These are phyloP conservation scores for Sesamia nonagrioides DNA, from an alignment of 1,140 invertebrate genomes.

Conservation along the genomic window DNA sequence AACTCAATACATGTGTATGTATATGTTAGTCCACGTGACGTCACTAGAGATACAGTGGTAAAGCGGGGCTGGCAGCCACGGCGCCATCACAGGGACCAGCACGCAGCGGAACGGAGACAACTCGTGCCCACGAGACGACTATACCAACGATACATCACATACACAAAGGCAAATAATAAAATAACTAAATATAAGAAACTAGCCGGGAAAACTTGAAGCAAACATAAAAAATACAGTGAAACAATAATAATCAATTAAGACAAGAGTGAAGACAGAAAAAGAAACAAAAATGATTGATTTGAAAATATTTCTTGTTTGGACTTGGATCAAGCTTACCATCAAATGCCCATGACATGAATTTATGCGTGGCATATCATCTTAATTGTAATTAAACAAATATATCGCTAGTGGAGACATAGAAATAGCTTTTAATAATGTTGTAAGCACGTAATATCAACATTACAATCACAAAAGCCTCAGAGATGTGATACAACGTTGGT, in stretches of 20 bases:
- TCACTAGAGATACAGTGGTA: constrained; percentile 17
- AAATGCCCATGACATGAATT: neutral
- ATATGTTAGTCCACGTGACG: constrained; percentile 2
- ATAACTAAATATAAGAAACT: neutral
- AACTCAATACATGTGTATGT: neutral
- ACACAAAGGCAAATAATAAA: neutral
- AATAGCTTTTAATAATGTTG: neutral
- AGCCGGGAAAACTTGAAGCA: neutral
- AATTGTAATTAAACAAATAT: neutral
- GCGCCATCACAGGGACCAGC: constrained; percentile 15
- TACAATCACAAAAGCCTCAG: neutral
- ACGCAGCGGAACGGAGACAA: constrained; percentile 19
- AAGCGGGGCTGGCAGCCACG: constrained; percentile 30
- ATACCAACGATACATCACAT: constrained; percentile 20
- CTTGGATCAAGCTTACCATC: neutral
- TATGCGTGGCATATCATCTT: neutral
- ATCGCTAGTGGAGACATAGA: neutral
- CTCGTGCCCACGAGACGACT: constrained; percentile 20
- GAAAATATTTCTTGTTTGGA: neutral
- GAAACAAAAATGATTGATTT: neutral
- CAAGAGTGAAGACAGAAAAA: neutral
- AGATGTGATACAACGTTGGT: constrained; percentile 9
- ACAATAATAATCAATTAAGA: neutral
- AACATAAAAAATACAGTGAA: neutral
- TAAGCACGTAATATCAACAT: neutral